phyloP scores from a whole-genome alignment of 2,888 invertebrate genomes.

The Calameuta pallipes region DNA sequence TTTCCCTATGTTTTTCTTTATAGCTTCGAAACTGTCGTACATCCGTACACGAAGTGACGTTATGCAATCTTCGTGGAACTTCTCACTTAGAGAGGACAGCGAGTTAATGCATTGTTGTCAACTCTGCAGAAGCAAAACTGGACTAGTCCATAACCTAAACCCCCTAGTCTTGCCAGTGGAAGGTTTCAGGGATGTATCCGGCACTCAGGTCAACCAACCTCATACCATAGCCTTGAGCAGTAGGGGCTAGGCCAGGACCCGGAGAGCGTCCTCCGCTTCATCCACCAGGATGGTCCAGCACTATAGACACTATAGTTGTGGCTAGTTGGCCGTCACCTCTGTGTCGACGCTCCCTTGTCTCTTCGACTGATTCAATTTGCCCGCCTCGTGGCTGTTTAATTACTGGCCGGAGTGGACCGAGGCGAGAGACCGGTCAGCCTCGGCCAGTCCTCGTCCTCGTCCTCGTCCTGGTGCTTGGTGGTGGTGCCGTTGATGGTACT shows the following conservation, averaged over 20 bases:
- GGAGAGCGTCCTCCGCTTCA: slow-evolving; percentile 15
- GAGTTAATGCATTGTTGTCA: slow-evolving; percentile 59
- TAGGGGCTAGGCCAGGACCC: slow-evolving; percentile 1
- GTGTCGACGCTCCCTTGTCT: slow-evolving; percentile 65
- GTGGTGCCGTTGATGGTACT: not conserved
- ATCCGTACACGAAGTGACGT: not conserved
- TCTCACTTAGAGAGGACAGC: slow-evolving; percentile 59
- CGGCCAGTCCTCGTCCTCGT: not conserved
- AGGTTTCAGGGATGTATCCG: slow-evolving; percentile 2
- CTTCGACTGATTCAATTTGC: slow-evolving; percentile 66
- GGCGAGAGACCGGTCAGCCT: slow-evolving; percentile 28
- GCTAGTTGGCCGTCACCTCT: slow-evolving; percentile 66
- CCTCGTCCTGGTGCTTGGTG: not conserved
- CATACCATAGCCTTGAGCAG: not conserved
- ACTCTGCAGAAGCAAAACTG: slow-evolving; percentile 18
- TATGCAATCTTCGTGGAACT: slow-evolving; percentile 62
- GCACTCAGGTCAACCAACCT: not conserved
- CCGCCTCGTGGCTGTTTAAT: slow-evolving; percentile 66
- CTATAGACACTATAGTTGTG: slow-evolving; percentile 62
- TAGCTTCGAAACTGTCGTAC: not conserved
- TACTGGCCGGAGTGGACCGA: slow-evolving; percentile 63
- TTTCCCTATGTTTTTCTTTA: not conserved
- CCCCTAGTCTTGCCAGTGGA: slow-evolving; percentile 7
- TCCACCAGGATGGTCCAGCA: slow-evolving; percentile 34
- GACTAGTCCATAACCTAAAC: slow-evolving; percentile 9